phyloP scores from a whole-genome alignment of 2,797 vertebrate species.

The Calcarius lapponicus region DNA sequence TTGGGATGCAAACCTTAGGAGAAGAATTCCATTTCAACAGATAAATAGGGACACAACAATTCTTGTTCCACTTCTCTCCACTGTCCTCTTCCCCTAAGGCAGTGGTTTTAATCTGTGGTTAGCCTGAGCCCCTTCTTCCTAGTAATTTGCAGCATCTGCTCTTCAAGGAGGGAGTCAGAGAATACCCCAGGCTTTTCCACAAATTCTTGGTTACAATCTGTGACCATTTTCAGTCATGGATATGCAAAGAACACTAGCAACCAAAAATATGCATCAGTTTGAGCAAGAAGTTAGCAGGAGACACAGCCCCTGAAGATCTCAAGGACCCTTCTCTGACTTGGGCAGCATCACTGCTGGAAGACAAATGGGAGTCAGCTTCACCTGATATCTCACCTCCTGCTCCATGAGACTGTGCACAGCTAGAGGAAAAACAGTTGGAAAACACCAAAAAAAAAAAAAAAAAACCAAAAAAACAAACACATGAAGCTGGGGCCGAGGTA shows the following conservation, averaged over 20 bases:
- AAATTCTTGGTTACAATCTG: not conserved
- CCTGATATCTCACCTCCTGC: not conserved
- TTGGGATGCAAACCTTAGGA: not conserved
- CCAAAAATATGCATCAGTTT: not conserved
- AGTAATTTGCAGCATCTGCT: not conserved
- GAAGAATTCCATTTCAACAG: not conserved
- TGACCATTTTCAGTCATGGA: not conserved
- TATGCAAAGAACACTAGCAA: not conserved
- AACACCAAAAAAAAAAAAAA: not conserved
- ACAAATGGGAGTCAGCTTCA: not conserved
- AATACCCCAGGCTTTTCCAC: not conserved
- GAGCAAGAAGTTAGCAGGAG: not conserved
- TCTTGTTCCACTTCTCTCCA: not conserved
- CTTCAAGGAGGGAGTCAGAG: not conserved
- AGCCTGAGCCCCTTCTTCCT: not conserved
- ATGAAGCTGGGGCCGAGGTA: not conserved
- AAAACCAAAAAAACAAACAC: too few relatives aligned
- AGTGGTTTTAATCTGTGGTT: not conserved
- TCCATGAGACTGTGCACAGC: not conserved
- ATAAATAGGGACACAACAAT: not conserved
- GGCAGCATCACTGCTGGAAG: not conserved
- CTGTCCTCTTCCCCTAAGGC: not conserved
- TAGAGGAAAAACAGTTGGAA: not conserved
- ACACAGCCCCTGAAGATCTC: not conserved
- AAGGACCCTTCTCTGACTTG: not conserved